Conservation (phyloP, 1,140 invertebrate genomes). For the Bombus superbus region DNA sequence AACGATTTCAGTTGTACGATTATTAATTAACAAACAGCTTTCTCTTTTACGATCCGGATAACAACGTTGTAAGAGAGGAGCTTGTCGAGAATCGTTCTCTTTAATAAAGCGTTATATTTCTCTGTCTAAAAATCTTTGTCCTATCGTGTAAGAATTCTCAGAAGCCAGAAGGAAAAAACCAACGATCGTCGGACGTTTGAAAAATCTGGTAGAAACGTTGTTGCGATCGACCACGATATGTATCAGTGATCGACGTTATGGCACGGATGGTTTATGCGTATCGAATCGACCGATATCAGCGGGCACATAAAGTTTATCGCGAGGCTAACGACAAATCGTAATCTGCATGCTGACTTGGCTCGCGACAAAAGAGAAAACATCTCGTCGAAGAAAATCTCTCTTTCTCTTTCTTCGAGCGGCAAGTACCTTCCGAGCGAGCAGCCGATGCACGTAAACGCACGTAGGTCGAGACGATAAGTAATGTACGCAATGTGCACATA, state of each 20-base stretch:
- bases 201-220: background rate
- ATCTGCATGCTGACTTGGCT: constrained; percentile 69
- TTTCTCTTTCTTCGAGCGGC: background rate
- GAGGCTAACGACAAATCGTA: constrained; percentile 79
- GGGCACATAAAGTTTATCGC: constrained; percentile 78
- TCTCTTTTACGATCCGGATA: too few species aligned
- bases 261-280: constrained; percentile 71
- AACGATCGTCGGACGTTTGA: too few species aligned
- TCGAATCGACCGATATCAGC: constrained; percentile 74
- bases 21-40: too few species aligned
- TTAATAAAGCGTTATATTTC: too few species aligned
- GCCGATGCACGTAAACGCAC: background rate
- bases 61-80: too few species aligned
- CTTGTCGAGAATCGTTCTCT: too few species aligned
- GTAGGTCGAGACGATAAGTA: constrained; percentile 29
- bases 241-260: constrained; percentile 28
- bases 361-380: constrained; percentile 34
- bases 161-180: too few species aligned
- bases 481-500: background rate
- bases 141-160: too few species aligned
- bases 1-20: too few species aligned
- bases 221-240: background rate
- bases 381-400: constrained; percentile 33
- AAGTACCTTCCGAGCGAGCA: background rate
- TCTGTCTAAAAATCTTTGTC: too few species aligned